Evolutionary conservation across 2,797 vertebrate genomes (phyloP).

Genomic region (Coccyzus lansbergi): DNA sequence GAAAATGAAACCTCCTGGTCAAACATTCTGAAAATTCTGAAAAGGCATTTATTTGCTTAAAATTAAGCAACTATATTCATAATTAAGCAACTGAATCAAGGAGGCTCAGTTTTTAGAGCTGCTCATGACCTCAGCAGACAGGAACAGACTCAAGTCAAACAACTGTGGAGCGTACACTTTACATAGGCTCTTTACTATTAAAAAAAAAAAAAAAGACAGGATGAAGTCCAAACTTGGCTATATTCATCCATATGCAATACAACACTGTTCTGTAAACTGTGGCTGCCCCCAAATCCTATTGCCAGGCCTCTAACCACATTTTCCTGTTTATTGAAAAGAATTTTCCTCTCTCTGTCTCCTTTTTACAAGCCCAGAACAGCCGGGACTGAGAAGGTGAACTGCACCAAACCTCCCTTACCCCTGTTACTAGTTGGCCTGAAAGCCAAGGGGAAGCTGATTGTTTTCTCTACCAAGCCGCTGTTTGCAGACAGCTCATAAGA

Average conservation of each 20-base stretch:
- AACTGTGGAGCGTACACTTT: neutral
- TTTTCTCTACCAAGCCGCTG: neutral
- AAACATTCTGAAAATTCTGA: neutral
- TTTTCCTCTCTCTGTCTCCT: neutral
- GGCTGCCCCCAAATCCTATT: neutral
- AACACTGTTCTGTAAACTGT: constrained; percentile 39
- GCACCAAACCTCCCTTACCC: neutral
- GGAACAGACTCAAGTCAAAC: neutral
- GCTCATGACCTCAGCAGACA: constrained; percentile 31
- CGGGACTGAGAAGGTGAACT: neutral
- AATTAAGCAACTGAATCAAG: constrained; percentile 31
- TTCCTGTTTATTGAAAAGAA: constrained; percentile 57
- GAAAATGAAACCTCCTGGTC: neutral
- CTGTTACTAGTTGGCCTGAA: neutral
- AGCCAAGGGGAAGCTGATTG: neutral
- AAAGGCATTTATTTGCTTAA: neutral
- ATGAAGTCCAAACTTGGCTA: neutral
- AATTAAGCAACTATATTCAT: neutral
- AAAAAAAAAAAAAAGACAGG: neutral
- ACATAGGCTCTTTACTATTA: neutral
- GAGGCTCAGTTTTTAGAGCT: constrained; percentile 21
- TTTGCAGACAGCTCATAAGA: neutral
- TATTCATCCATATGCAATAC: neutral
- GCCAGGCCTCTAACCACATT: constrained; percentile 27
- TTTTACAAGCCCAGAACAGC: neutral